phyloP scores from a whole-genome alignment of 1,140 invertebrate species.

The Gryllus bimaculatus region DNA sequence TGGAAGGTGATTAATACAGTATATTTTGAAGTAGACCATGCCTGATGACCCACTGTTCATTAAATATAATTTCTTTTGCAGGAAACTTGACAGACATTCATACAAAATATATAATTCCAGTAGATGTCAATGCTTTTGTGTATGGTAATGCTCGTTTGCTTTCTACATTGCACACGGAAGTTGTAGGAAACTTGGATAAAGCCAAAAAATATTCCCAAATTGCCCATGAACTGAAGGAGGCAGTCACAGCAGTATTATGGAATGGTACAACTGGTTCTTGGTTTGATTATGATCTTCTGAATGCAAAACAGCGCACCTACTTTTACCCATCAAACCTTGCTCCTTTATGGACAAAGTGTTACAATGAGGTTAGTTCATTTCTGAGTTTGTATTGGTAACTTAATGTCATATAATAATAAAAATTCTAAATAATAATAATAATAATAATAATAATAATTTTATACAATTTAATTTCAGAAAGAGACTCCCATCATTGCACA shows the following conservation, averaged over 20 bases:
- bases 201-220: conserved; percentile 32
- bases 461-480: neutral
- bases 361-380: conserved; percentile 27
- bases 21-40: no score
- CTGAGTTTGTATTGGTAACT: neutral
- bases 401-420: neutral
- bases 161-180: conserved; percentile 38
- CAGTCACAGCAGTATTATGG: conserved; percentile 61
- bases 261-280: conserved; percentile 55
- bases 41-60: neutral
- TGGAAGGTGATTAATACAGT: no score
- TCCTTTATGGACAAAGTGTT: conserved; percentile 57
- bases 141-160: conserved; percentile 51
- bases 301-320: conserved; percentile 43
- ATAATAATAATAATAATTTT: neutral
- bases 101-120: conserved; percentile 62
- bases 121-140: conserved; percentile 76
- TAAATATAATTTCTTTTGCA: conserved; percentile 10
- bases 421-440: neutral
- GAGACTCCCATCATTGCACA: neutral
- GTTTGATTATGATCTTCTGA: conserved; percentile 59
- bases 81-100: conserved; percentile 44
- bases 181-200: conserved; percentile 44
- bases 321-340: conserved; percentile 66
- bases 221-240: conserved; percentile 41